Conservation (phyloP, 2,797 vertebrate genomes). For the Galago senegalensis region DNA sequence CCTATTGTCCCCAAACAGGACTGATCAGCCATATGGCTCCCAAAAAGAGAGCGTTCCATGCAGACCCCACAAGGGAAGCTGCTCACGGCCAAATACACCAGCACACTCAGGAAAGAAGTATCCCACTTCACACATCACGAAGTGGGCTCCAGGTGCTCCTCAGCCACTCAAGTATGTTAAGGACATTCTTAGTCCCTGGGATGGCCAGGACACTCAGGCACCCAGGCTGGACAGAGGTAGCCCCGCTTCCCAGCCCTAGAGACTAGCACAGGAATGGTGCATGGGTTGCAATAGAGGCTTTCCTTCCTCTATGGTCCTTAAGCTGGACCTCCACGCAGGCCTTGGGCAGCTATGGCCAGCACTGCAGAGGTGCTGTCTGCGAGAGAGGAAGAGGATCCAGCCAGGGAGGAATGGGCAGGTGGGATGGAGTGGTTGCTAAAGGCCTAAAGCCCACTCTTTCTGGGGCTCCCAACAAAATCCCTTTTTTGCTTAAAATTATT, state of each 20-base stretch:
- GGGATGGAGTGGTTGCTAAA: not conserved
- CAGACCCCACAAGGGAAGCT: fast-evolving
- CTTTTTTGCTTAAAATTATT: not conserved
- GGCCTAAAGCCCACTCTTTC: not conserved
- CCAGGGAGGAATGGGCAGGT: fast-evolving
- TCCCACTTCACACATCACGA: fast-evolving
- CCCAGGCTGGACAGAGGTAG: too few species aligned
- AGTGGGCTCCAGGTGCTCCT: not conserved
- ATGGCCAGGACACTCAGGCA: not conserved
- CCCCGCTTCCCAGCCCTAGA: too few species aligned
- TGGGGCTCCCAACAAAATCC: not conserved
- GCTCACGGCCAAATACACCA: fast-evolving
- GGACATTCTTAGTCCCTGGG: not conserved
- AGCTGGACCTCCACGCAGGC: not conserved
- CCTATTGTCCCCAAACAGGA: not conserved
- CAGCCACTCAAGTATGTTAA: not conserved
- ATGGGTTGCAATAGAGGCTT: fast-evolving
- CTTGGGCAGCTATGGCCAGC: not conserved
- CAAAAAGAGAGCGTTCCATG: not conserved
- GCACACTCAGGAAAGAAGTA: fast-evolving
- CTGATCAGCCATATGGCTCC: fast-evolving
- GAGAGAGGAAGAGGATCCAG: not conserved
- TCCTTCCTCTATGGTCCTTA: not conserved
- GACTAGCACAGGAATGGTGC: too few species aligned
- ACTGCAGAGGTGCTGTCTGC: not conserved